Percentiles rank a stretch among this genome's conserved stretches.
phyloP scores from a whole-genome alignment of 2,888 invertebrate species.

The Hoplodrina ambigua region DNA sequence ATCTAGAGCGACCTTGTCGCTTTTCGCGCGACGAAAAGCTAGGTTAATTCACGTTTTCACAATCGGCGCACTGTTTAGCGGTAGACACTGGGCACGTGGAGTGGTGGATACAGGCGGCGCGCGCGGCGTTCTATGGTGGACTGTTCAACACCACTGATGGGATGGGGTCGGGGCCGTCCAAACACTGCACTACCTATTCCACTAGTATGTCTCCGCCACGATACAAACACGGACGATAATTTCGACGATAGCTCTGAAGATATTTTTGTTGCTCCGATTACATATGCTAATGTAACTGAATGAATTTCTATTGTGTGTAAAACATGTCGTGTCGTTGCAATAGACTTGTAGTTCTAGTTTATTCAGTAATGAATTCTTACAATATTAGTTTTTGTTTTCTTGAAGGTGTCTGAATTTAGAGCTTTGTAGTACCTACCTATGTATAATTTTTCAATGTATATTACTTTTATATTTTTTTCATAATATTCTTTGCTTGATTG shows the following conservation, averaged over 20 bases:
- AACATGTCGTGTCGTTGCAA: neutral
- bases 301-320: conserved; percentile 21
- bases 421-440: neutral
- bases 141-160: conserved; percentile 77
- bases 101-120: conserved; percentile 72
- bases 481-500: neutral
- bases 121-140: conserved; percentile 84
- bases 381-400: neutral
- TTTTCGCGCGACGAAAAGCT: conserved; percentile 52
- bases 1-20: conserved; percentile 40
- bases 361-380: neutral
- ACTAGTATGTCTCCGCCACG: conserved; percentile 69
- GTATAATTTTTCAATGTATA: neutral
- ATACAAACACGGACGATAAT: conserved; percentile 52
- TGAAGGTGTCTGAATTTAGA: neutral
- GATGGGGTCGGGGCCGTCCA: conserved; percentile 85
- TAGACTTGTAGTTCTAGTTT: conserved; percentile 1
- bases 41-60: conserved; percentile 54
- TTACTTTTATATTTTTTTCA: neutral
- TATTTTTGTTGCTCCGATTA: conserved; percentile 27
- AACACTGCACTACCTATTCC: conserved; percentile 78
- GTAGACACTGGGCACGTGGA: conserved; percentile 43
- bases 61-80: conserved; percentile 49
- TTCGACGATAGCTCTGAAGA: conserved; percentile 62
- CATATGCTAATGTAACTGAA: conserved; percentile 26